phyloP scores from a whole-genome alignment of 2,797 vertebrate genomes.

The Ibycter americanus region DNA sequence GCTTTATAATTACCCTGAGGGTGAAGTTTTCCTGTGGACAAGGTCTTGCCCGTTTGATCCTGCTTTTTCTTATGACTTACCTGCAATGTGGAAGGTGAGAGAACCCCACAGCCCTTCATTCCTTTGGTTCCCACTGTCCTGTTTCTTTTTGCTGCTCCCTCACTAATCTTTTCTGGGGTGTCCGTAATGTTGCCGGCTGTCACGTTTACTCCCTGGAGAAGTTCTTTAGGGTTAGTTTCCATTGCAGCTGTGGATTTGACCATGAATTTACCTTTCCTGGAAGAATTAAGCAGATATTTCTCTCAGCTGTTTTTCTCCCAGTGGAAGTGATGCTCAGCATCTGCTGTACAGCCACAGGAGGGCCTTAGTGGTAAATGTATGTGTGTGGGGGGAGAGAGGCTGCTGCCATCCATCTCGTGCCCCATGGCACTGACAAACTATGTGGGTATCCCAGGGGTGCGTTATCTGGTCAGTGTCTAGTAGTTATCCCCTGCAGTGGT shows the following conservation, averaged over 20 bases:
- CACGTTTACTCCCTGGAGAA: accelerated
- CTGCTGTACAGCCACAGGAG: background rate
- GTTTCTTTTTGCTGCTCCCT: background rate
- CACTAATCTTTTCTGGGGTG: accelerated
- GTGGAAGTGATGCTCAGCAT: background rate
- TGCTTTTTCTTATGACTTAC: accelerated
- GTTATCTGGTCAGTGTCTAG: background rate
- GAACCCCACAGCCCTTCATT: background rate
- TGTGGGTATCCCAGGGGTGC: background rate
- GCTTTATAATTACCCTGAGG: background rate
- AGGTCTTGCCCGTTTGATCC: background rate
- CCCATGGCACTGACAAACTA: accelerated
- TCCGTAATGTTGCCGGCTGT: accelerated
- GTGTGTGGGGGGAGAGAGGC: background rate
- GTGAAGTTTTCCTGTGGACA: accelerated
- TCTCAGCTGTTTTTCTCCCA: background rate
- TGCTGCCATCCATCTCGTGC: accelerated
- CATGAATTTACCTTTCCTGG: background rate
- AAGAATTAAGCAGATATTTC: background rate
- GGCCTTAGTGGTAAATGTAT: background rate
- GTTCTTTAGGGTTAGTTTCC: background rate
- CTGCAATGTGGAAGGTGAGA: background rate
- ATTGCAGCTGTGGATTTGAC: background rate
- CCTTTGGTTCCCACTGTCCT: background rate
- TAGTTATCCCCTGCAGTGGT: background rate